phyloP scores from a whole-genome alignment of 2,888 invertebrate genomes.

The Platycnemis pennipes region DNA sequence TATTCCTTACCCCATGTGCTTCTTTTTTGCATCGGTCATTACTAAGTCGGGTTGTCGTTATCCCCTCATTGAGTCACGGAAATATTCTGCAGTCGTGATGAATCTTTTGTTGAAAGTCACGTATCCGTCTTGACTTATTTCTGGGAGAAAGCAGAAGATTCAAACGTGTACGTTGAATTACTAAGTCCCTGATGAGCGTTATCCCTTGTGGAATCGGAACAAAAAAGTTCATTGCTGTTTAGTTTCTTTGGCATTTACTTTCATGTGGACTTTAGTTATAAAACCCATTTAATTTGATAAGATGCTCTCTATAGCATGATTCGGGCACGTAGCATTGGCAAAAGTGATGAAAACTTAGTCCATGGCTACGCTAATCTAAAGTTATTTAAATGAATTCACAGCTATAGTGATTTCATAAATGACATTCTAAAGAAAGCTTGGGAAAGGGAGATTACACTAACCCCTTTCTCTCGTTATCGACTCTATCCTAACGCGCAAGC shows the following conservation, averaged over 20 bases:
- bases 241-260: neutral
- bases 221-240: neutral
- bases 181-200: neutral
- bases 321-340: too few relatives aligned
- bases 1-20: neutral
- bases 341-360: too few relatives aligned
- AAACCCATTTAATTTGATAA: too few relatives aligned
- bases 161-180: neutral
- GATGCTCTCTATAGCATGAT: too few relatives aligned
- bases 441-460: too few relatives aligned
- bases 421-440: too few relatives aligned
- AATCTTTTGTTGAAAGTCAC: neutral
- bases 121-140: neutral
- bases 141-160: neutral
- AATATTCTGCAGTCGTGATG: neutral
- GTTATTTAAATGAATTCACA: too few relatives aligned
- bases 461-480: too few relatives aligned
- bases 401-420: too few relatives aligned
- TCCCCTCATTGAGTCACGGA: neutral
- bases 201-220: neutral
- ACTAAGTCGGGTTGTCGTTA: neutral
- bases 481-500: too few relatives aligned
- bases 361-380: too few relatives aligned
- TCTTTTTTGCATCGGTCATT: neutral
- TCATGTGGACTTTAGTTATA: neutral